Evolutionary conservation across 37 sponge, comb jelly and placozoan genomes (phyloP), one percentile per base, ranked within the genome.

Genomic region (Agelas oroides): DNA sequence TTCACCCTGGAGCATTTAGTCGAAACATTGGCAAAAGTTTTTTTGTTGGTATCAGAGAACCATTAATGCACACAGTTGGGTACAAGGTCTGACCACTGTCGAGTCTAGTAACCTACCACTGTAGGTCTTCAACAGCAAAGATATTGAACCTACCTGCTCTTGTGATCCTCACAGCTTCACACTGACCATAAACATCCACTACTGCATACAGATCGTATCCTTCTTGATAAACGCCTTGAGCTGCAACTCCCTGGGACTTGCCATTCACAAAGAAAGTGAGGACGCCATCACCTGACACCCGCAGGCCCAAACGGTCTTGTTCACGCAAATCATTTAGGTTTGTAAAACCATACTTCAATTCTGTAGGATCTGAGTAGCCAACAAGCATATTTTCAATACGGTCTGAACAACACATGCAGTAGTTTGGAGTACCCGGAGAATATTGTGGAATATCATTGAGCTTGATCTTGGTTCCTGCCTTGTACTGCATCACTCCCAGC

Each of bases 131-230:
- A 12, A 46, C 8, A 8, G 3, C 46, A 12, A 46, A 3, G 8
- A 8, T n/a, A n/a, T 3, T 46, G 46, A 12, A 73, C 86, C 27
- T 36, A 94, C 94, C 90, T 80, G 94, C 82, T 67, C 94, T 82
- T 28, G 92, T 86, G 61, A 95, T 89, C 15, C 34, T 30, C 0
- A 93, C 92, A 19, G 89, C 79, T 24, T 82, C 89, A 55, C 94
- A 91, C 61, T 92, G 84, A 20, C 86, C 95, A 68, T 95, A 95
- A 58, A 92, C 93, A 55, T 95, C 95, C 65, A 95, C 93, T 16
- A 95, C 92, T 12, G 87, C 70, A 52, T 92, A 95, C 57, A 95
- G 71, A 15, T 92, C 83, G 38, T 70, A 77, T 18, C 87, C 95
- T 18, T 66, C 71, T 30, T 65, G 62, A 55, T 86, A 89, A 15